Base-by-base conservation (phyloP, 1,140 invertebrate genomes). In the Neodiprion lecontei region DNA sequence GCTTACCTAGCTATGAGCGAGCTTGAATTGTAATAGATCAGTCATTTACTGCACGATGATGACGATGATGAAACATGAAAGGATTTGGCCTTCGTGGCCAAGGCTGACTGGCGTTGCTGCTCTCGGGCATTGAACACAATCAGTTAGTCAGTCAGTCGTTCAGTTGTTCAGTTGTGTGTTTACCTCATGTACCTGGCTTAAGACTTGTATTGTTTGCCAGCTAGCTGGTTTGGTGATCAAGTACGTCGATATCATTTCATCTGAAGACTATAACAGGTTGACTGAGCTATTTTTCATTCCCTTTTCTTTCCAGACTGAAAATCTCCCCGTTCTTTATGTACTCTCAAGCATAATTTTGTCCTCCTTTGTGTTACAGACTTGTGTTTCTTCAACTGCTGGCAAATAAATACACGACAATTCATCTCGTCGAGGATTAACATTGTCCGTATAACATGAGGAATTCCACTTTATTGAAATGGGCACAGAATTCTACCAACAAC, bases 381-480 rank as follows among this genome's bases (percentile, higher is more conserved):
- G 11, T 61, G 53, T 61, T 61, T 61, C n/a, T 61, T 61, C n/a
- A 14, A 61, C n/a, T 61, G n/a, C n/a, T 1, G 11, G 53, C 11
- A 14, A 14, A 69, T 23, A 69, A 23, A 69, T 0, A 17, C 11
- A 10, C 12, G 21, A 7, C 11, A 47, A 69, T 17, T 17, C 40
- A 11, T 14, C 11, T 69, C 21, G 40, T 69, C 67, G 53, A 61
- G 28, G 28, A 40, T 40, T 5, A 40, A 40, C 28, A 40, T 40
- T 40, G 28, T 40, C 73, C 77, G 9, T 17, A 14, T 78, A 69
- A 84, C 76, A 91, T 92, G 89, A 91, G 90, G 79, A 91, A 91
- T 86, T 90, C 90, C 61, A 90, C 89, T 76, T 77, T 92, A 47
- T 82, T 92, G 66, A 90, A 91, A 81, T 91, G 91, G 91, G 88